Evolutionary conservation across 2,888 invertebrate species (phyloP).

Genomic region (Aricia artaxerxes): DNA sequence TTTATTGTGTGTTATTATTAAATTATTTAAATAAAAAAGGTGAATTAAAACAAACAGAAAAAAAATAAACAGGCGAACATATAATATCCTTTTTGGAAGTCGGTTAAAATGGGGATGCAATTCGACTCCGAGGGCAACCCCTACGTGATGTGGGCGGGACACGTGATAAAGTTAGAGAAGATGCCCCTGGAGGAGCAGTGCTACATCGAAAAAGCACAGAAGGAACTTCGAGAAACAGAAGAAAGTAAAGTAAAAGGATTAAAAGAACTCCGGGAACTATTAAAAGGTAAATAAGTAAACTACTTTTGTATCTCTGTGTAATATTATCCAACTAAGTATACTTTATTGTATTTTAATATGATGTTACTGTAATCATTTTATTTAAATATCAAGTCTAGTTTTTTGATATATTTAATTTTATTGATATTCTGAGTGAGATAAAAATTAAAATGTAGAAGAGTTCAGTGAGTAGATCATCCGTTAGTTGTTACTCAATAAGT

Average conservation of each 20-base stretch:
- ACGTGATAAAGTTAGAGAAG: slow-evolving; percentile 82
- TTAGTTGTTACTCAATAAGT: not conserved
- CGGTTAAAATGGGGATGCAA: slow-evolving; percentile 65
- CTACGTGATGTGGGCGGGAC: slow-evolving; percentile 82
- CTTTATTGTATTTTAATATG: not conserved
- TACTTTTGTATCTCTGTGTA: not conserved
- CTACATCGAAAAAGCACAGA: slow-evolving; percentile 82
- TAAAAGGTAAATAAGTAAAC: slow-evolving; percentile 74
- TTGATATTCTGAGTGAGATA: not conserved
- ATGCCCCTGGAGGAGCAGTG: slow-evolving; percentile 79
- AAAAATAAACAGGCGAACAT: too few relatives aligned
- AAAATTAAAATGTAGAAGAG: not conserved
- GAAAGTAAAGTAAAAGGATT: slow-evolving; percentile 82
- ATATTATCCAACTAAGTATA: not conserved
- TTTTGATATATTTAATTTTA: not conserved
- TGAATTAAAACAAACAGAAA: not conserved
- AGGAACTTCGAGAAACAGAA: slow-evolving; percentile 86
- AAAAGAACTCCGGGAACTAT: slow-evolving; percentile 73
- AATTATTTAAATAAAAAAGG: not conserved
- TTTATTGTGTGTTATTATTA: not conserved
- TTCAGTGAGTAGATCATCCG: not conserved
- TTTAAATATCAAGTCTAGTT: not conserved
- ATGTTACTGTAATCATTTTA: too few relatives aligned
- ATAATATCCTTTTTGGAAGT: too few relatives aligned
- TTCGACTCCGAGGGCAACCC: slow-evolving; percentile 80